A percentile compares a stretch with the other conserved stretches of the same genome.
Evolutionary conservation across 2,113 vertebrate genomes (phyloP).

Genomic region (Peromyscus maniculatus): DNA sequence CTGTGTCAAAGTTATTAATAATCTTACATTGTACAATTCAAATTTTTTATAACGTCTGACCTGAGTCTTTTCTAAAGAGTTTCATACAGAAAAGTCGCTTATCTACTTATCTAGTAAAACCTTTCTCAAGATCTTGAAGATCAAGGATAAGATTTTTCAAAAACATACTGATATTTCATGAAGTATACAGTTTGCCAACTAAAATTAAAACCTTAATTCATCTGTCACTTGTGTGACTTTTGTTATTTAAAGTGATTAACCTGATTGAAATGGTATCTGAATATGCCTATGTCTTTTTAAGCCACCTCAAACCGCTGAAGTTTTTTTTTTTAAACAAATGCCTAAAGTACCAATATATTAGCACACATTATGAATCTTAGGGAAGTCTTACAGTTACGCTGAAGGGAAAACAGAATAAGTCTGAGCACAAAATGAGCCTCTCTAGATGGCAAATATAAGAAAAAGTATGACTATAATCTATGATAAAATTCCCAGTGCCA

Average conservation of each 20-base stretch:
- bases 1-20: background rate
- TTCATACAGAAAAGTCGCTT: background rate
- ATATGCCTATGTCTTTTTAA: slow-evolving; percentile 18
- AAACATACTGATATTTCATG: slow-evolving; percentile 7
- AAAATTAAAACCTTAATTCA: slow-evolving; percentile 43
- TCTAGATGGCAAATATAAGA: slow-evolving; percentile 58
- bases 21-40: background rate
- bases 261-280: slow-evolving; percentile 2
- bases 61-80: background rate
- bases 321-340: slow-evolving; percentile 61
- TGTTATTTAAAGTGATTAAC: slow-evolving; percentile 25
- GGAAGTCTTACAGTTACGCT: slow-evolving; percentile 69
- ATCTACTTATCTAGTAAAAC: background rate
- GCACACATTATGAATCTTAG: slow-evolving; percentile 75
- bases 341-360: slow-evolving; percentile 79
- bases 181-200: slow-evolving; percentile 26
- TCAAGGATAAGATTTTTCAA: slow-evolving; percentile 19
- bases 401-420: slow-evolving; percentile 73
- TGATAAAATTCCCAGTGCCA: slow-evolving; percentile 59
- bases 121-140: slow-evolving; percentile 16
- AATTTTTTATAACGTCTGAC: background rate
- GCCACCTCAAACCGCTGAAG: slow-evolving; percentile 9
- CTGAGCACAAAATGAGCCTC: slow-evolving; percentile 62
- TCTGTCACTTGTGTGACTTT: slow-evolving; percentile 35
- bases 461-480: slow-evolving; percentile 68